Percentiles rank a stretch among this genome's conserved stretches.
These are phyloP conservation scores for Myotis pilosus DNA, from an alignment of 2,797 vertebrate genomes.

Conservation along the genomic window DNA sequence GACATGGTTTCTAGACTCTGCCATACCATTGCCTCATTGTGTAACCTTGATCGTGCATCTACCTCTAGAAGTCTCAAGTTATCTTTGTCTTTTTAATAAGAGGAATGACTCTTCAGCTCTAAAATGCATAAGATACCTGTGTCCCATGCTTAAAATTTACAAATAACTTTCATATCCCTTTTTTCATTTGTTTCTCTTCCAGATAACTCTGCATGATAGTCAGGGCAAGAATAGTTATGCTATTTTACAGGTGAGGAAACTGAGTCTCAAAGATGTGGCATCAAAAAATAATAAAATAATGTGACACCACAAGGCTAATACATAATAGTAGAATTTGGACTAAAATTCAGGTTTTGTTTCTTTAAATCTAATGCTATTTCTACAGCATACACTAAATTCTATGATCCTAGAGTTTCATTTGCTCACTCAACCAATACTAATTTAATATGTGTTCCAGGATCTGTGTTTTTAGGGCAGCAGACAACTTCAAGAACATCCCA, in stretches of 20 bases:
- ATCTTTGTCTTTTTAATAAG: not conserved
- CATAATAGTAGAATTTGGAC: not conserved
- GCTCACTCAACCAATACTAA: not conserved
- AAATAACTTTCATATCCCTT: not conserved
- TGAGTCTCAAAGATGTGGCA: not conserved
- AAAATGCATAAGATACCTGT: not conserved
- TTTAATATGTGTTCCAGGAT: not conserved
- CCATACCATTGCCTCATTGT: not conserved
- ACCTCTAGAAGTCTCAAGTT: not conserved
- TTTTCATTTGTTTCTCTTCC: not conserved
- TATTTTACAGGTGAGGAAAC: not conserved
- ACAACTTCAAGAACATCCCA: not conserved
- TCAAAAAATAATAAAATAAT: not conserved
- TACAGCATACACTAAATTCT: not conserved
- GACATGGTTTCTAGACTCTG: not conserved
- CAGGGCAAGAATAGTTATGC: not conserved
- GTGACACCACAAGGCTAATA: not conserved
- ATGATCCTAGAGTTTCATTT: not conserved
- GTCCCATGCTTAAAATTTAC: not conserved
- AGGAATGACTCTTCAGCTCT: not conserved
- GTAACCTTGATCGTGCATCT: not conserved
- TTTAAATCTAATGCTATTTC: not conserved
- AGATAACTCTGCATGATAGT: not conserved
- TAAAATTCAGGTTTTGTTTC: not conserved
- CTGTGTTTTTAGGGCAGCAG: not conserved